Evolutionary conservation across 2,113 vertebrate genomes (phyloP).

Genomic region (Arizona elegans): DNA sequence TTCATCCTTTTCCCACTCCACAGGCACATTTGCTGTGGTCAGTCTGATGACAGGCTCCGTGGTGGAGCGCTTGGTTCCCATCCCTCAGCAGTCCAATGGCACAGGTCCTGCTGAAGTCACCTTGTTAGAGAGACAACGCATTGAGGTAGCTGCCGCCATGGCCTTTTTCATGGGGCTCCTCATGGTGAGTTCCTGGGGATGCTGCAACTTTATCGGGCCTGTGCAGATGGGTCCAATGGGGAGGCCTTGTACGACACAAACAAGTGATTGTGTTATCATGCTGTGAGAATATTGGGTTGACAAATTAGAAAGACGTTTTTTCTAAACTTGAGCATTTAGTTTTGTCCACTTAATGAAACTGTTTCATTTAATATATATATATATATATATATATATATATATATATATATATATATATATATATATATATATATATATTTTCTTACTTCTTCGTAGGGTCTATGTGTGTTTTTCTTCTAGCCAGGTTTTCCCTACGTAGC

Average conservation of each 20-base stretch:
- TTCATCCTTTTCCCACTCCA: too few relatives aligned
- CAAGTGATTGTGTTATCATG: not conserved
- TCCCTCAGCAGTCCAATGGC: constrained; percentile 59
- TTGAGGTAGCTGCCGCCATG: constrained; percentile 80
- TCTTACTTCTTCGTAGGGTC: too few relatives aligned
- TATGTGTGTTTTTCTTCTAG: too few relatives aligned
- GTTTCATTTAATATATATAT: not conserved
- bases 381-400: too few relatives aligned
- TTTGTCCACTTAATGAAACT: not conserved
- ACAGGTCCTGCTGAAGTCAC: constrained; percentile 70
- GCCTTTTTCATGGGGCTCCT: constrained; percentile 84
- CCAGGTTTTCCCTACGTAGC: too few relatives aligned
- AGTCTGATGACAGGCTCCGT: constrained; percentile 89
- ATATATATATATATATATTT: too few relatives aligned
- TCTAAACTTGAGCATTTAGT: not conserved
- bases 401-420: too few relatives aligned
- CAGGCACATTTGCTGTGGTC: constrained; percentile 90
- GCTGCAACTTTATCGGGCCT: not conserved
- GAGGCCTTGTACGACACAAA: not conserved
- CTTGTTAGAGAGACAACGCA: constrained; percentile 77
- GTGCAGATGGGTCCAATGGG: not conserved
- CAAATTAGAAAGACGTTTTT: not conserved
- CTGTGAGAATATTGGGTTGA: not conserved
- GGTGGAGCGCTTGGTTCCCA: constrained; percentile 82
- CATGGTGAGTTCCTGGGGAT: constrained; percentile 71